Percentiles rank a stretch among this genome's conserved stretches.
Conservation (phyloP, 2,113 vertebrate genomes). For the Eublepharis macularius region DNA sequence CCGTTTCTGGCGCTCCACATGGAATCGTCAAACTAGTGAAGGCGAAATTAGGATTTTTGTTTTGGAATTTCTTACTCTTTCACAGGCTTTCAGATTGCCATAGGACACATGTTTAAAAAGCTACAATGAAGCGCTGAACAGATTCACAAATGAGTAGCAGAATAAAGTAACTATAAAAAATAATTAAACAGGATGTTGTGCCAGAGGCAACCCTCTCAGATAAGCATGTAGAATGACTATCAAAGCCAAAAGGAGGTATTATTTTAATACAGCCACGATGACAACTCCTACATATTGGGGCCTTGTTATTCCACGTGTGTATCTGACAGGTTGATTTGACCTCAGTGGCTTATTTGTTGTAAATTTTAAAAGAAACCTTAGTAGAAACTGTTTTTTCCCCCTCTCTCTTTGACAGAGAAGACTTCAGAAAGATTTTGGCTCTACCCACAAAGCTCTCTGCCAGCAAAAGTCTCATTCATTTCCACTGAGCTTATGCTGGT, state of each 20-base stretch:
- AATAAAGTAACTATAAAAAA: not conserved
- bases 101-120: not conserved
- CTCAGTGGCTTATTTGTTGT: not conserved
- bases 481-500: not conserved
- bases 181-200: not conserved
- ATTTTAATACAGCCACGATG: no score
- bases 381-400: not conserved
- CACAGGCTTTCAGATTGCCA: not conserved
- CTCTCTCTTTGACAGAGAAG: conserved; percentile 41
- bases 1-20: not conserved
- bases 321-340: not conserved
- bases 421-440: conserved; percentile 17
- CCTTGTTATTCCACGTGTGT: not conserved
- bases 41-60: not conserved
- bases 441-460: not conserved
- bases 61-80: not conserved
- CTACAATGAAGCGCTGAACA: not conserved
- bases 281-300: not conserved
- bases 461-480: not conserved
- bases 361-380: conserved; percentile 17
- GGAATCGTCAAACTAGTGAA: not conserved
- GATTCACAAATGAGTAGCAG: not conserved
- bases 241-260: fast-evolving
- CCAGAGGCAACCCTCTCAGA: not conserved
- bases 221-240: fast-evolving